These are phyloP conservation scores for Catharus fuscescens DNA, from an alignment of 2,113 vertebrate genomes.

Conservation along the genomic window DNA sequence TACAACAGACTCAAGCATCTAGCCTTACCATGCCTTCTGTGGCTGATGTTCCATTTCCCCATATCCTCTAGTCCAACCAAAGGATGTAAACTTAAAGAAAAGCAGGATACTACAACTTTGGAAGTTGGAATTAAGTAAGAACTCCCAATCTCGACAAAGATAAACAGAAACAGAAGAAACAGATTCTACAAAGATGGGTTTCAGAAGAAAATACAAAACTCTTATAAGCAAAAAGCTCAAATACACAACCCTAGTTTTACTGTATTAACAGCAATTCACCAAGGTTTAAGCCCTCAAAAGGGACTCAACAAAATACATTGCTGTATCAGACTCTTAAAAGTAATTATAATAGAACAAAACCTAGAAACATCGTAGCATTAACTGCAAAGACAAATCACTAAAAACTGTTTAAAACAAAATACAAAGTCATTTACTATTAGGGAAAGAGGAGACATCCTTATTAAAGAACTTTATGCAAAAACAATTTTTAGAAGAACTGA, in stretches of 20 bases:
- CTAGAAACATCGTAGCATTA: not conserved
- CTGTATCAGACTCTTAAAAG: not conserved
- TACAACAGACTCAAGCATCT: not conserved
- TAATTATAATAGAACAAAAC: not conserved
- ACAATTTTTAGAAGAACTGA: not conserved
- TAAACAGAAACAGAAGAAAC: not conserved
- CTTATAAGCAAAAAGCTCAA: not conserved
- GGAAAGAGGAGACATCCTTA: not conserved
- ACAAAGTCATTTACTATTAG: not conserved
- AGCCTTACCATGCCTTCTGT: conserved; percentile 51
- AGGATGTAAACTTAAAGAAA: conserved; percentile 32
- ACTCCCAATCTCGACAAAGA: not conserved
- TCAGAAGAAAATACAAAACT: not conserved
- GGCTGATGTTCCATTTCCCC: conserved; percentile 26
- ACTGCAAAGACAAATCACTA: not conserved
- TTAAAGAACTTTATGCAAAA: not conserved
- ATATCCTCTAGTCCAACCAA: conserved; percentile 45
- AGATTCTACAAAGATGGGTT: not conserved
- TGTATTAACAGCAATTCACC: not conserved
- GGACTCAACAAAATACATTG: not conserved
- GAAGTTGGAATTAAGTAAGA: not conserved
- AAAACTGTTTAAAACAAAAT: not conserved
- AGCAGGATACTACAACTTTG: conserved; percentile 25
- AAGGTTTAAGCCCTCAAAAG: not conserved
- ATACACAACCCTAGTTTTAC: not conserved